A percentile compares a stretch with the other conserved stretches of the same genome.
Evolutionary conservation across 2,888 invertebrate genomes (phyloP).

Genomic region (Scelioninae gen. 2): DNA sequence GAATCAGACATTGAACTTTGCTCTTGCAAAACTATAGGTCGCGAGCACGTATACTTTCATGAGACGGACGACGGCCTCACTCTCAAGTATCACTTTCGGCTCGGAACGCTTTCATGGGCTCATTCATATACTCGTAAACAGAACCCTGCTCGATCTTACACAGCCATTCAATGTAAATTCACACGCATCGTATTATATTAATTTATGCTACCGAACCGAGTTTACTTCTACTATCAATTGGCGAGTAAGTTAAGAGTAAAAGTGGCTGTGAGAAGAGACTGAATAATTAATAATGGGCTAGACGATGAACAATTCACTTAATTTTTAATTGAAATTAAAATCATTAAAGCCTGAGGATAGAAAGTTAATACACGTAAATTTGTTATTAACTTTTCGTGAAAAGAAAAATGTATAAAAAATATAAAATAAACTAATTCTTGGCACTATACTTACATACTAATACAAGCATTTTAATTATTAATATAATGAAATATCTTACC

Average conservation of each 20-base stretch:
- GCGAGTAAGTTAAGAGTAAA: no score
- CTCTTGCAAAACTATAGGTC: constrained; percentile 36
- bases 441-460: no score
- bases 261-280: neutral
- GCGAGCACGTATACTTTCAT: constrained; percentile 23
- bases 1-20: constrained; percentile 48
- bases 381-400: no score
- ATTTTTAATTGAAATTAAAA: no score
- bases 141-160: neutral
- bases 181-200: constrained; percentile 14
- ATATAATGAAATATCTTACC: no score
- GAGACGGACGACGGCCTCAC: constrained; percentile 17
- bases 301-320: no score
- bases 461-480: no score
- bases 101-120: constrained; percentile 21
- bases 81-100: constrained; percentile 46
- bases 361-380: no score
- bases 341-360: no score
- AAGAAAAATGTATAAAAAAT: no score
- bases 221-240: constrained; percentile 12
- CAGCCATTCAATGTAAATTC: constrained; percentile 38
- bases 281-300: no score
- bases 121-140: constrained; percentile 40
- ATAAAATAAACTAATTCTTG: no score
- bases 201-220: constrained; percentile 11